Percentiles rank a stretch among this genome's conserved stretches.
These are phyloP conservation scores for Nymphalis c-album DNA, from an alignment of 2,888 invertebrate species.

Conservation along the genomic window DNA sequence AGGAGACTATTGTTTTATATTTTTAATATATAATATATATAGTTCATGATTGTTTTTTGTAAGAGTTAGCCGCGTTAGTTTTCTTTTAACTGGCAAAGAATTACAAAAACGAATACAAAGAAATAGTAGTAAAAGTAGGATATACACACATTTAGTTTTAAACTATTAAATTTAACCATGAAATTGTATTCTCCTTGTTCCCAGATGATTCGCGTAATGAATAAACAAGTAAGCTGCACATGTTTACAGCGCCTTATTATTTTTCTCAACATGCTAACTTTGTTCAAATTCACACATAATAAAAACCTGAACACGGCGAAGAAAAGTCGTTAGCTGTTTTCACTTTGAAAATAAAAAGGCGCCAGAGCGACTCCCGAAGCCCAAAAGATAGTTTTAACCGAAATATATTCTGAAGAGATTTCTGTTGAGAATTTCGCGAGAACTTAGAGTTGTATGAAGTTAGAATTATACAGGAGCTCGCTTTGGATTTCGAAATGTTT, in stretches of 20 bases:
- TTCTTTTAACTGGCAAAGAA: no score
- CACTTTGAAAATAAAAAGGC: constrained; percentile 13
- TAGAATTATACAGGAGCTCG: constrained; percentile 2
- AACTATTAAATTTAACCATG: no score
- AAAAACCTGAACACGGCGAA: neutral
- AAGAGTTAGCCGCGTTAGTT: no score
- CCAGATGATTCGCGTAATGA: neutral
- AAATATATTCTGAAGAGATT: constrained; percentile 13
- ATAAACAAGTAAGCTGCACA: neutral
- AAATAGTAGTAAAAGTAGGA: no score
- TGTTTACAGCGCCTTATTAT: neutral
- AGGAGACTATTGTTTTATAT: no score
- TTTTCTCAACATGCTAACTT: neutral
- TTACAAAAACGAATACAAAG: no score
- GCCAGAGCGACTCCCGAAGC: constrained; percentile 1
- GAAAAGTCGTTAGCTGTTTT: constrained; percentile 9
- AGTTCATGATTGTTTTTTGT: no score
- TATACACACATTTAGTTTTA: no score
- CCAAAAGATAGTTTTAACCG: constrained; percentile 13
- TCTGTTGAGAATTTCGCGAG: constrained; percentile 9
- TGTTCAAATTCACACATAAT: constrained; percentile 6
- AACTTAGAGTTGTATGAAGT: constrained; percentile 11
- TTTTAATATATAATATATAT: no score
- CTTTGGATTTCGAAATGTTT: neutral
- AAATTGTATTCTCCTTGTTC: no score